Percentiles rank a stretch among this genome's conserved stretches.
These are phyloP conservation scores for Styela clava DNA, from an alignment of 23 tunicate genomes.

Conservation along the genomic window DNA sequence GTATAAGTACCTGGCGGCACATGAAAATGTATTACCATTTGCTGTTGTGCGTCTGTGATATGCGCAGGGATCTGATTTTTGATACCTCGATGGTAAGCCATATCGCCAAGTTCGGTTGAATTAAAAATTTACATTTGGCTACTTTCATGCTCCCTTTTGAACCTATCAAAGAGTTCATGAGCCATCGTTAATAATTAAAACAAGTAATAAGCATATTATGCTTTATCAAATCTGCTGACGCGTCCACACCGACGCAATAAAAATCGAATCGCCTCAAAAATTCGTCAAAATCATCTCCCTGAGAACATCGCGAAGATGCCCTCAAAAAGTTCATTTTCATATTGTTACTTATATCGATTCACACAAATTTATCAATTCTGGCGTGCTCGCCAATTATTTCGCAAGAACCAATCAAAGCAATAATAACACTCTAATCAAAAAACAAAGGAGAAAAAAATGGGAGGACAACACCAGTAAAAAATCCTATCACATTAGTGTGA, in stretches of 20 bases:
- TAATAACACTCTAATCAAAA: too few species aligned
- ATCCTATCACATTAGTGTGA: too few species aligned
- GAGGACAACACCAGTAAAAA: too few species aligned
- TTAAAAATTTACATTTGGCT: not conserved
- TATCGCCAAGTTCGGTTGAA: not conserved
- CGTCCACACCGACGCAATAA: not conserved
- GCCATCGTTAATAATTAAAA: not conserved
- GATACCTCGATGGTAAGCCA: not conserved
- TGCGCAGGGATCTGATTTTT: not conserved
- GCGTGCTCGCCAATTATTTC: too few species aligned
- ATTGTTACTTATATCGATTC: too few species aligned
- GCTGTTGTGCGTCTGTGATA: too few species aligned
- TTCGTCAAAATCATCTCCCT: not conserved
- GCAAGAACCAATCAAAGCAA: too few species aligned
- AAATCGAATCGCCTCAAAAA: not conserved
- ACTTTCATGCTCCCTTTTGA: not conserved
- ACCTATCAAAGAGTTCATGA: not conserved
- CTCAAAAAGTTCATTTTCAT: not conserved
- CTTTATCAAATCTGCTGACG: not conserved
- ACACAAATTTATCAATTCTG: too few species aligned
- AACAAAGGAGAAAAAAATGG: too few species aligned
- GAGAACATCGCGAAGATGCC: not conserved
- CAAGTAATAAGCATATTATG: not conserved
- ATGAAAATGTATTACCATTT: too few species aligned
- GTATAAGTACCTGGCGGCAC: too few species aligned